phyloP scores from a whole-genome alignment of 2,113 vertebrate species.

The Sceloporus undulatus region DNA sequence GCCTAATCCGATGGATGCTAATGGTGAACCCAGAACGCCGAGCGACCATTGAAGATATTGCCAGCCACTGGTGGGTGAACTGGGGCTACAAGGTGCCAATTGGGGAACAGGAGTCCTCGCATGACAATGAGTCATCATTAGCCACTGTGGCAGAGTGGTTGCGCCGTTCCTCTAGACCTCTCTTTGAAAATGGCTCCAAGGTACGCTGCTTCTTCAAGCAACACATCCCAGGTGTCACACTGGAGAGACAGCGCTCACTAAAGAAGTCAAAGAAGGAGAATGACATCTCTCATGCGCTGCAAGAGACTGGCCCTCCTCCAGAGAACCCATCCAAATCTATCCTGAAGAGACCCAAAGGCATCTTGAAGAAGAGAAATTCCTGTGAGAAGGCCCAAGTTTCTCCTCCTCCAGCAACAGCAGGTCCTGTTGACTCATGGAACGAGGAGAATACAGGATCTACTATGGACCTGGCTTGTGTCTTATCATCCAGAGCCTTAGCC shows the following conservation, averaged over 20 bases:
- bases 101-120: conserved; percentile 76
- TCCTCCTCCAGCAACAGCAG: neutral
- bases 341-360: conserved; percentile 88
- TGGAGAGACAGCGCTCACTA: conserved; percentile 91
- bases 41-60: conserved; percentile 94
- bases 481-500: neutral
- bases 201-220: conserved; percentile 91
- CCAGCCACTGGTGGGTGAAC: conserved; percentile 98
- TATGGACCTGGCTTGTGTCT: neutral
- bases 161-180: conserved; percentile 88
- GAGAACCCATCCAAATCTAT: conserved; percentile 69
- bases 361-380: conserved; percentile 87
- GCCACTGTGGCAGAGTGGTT: conserved; percentile 88
- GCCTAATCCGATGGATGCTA: conserved; percentile 96
- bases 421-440: neutral
- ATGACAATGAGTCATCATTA: conserved; percentile 72
- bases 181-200: conserved; percentile 92
- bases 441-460: conserved; percentile 31
- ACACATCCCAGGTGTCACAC: conserved; percentile 65
- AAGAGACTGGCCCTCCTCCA: conserved; percentile 59
- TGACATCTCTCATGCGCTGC: conserved; percentile 83
- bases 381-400: conserved; percentile 75
- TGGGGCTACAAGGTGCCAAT: conserved; percentile 89
- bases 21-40: conserved; percentile 97
- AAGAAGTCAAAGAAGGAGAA: conserved; percentile 95